These are phyloP conservation scores for Lysandra bellargus DNA, from an alignment of 2,888 invertebrate genomes.

Conservation along the genomic window DNA sequence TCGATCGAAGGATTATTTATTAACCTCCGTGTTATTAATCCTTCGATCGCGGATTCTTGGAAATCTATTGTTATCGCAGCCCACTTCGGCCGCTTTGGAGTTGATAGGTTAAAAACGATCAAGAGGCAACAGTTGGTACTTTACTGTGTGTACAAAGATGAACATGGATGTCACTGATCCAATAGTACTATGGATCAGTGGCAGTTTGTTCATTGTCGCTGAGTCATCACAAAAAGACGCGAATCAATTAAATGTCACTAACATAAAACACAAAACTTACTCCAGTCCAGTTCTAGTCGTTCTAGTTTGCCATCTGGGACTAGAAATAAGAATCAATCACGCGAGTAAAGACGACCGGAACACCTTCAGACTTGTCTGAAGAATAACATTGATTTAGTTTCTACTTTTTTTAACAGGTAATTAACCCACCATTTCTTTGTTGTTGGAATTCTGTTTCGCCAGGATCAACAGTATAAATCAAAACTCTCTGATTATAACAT, in stretches of 20 bases:
- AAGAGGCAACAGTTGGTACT: no score
- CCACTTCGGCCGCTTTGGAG: no score
- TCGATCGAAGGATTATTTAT: no score
- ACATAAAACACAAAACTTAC: slow-evolving; percentile 14
- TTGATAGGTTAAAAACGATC: no score
- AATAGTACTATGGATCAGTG: background rate
- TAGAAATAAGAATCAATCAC: slow-evolving; percentile 9
- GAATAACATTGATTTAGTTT: background rate
- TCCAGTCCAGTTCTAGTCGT: background rate
- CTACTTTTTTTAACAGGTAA: background rate
- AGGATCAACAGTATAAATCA: background rate
- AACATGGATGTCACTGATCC: no score
- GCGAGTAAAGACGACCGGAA: background rate
- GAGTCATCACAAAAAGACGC: slow-evolving; percentile 15
- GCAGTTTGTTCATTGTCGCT: background rate
- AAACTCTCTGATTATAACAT: no score
- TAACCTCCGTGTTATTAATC: no score
- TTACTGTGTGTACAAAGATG: no score
- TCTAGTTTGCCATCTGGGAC: background rate
- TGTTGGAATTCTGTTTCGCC: background rate
- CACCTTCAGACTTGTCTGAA: background rate
- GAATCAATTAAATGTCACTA: slow-evolving; percentile 22
- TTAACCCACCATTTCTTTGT: background rate
- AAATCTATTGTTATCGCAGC: no score
- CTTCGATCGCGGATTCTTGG: no score